Evolutionary conservation across 2,797 vertebrate species (phyloP), one percentile per base, ranked within the genome.

Genomic region (Uromys caudimaculatus): DNA sequence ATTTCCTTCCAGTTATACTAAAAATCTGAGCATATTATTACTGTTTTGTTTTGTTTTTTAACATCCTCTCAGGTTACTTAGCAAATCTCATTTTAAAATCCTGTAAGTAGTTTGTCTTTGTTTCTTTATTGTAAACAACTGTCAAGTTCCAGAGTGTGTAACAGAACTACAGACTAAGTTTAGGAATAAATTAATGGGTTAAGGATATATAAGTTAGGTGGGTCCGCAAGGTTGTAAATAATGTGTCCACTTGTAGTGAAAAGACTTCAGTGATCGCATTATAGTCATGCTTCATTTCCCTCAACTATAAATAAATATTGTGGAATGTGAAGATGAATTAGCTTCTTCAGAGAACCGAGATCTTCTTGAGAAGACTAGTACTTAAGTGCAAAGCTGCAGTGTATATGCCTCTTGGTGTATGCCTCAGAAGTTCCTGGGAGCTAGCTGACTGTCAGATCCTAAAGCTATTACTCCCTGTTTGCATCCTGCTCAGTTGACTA

Each of bases 51-150:
- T 78, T 35, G 29, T n/a, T 27, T 54, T 38, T 41, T 2, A 29
- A 76, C 14, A 62, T 41, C 64, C 16, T 69, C n/a, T 78, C 67
- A 71, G 14, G 41, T 76, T 89, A 35, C 47, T 91, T 67, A 54
- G 23, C 69, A 54, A 52, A 9, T 77, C 82, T 91, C 50, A 71
- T 86, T 94, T 77, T 89, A 73, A 89, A 47, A 95, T 50, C 44
- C 56, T 52, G 56, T 47, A 86, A 60, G 24, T 91, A 21, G 75
- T 93, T 89, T 81, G 82, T 87, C 62, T 82, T 89, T 67, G 35
- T 83, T 24, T 19, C 24, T 12, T 56, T 81, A 79, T 89, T 90
- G 38, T 95, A 41, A 96, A 85, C 67, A 91, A 32, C 71, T 19
- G 35, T 90, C 52, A 29, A 60, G 60, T 91, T 91, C 67, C 76